Conservation (phyloP, 2,888 invertebrate genomes). For the Phengaris arion region DNA sequence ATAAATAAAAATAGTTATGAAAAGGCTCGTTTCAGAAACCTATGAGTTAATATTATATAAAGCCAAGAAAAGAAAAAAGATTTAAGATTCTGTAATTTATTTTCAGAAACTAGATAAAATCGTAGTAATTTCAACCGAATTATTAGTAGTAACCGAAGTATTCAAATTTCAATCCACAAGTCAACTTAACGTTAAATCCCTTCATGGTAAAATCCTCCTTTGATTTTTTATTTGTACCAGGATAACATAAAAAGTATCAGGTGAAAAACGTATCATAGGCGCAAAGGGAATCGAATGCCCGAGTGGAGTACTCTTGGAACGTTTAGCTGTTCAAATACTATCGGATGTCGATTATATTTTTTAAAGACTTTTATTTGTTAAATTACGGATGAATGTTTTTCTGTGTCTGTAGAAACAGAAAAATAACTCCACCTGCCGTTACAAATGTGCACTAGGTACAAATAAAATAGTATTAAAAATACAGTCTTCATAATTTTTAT, state of each 20-base stretch:
- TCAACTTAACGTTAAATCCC: background rate
- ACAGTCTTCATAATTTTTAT: too few species aligned
- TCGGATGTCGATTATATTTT: background rate
- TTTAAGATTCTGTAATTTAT: too few species aligned
- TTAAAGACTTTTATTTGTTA: background rate
- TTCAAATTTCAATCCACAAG: background rate
- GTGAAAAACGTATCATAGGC: background rate
- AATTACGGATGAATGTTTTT: background rate
- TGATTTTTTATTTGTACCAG: background rate
- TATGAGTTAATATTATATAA: too few species aligned
- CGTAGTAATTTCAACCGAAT: background rate
- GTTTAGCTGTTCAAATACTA: slow-evolving; percentile 9
- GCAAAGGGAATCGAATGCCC: background rate
- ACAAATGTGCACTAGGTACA: too few species aligned
- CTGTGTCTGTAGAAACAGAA: background rate
- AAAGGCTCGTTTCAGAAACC: too few species aligned
- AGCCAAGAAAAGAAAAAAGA: too few species aligned
- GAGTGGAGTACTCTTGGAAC: slow-evolving; percentile 3
- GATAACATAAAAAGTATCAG: slow-evolving; percentile 7
- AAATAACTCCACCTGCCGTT: background rate
- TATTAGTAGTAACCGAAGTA: too few species aligned
- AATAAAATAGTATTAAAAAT: too few species aligned
- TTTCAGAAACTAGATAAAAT: too few species aligned
- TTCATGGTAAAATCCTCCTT: background rate
- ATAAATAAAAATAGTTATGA: background rate